phyloP scores from a whole-genome alignment of 1,140 invertebrate species.

The Diorhabda sublineata region DNA sequence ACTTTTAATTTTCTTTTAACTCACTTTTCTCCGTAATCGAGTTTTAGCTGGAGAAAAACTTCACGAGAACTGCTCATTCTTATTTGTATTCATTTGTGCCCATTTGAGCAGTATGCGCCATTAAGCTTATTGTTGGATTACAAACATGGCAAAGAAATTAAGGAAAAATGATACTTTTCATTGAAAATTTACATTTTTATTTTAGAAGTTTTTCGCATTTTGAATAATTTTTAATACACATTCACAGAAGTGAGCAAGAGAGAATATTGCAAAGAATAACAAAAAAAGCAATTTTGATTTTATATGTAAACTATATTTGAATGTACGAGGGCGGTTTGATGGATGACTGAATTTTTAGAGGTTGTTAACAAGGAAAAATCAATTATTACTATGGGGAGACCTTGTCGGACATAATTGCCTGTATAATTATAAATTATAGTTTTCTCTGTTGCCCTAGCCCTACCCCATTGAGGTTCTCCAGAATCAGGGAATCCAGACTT shows the following conservation, averaged over 20 bases:
- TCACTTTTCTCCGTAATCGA: constrained; percentile 25
- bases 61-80: constrained; percentile 21
- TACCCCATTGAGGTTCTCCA: too few species aligned
- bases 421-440: too few species aligned
- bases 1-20: constrained; percentile 29
- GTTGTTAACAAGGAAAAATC: too few species aligned
- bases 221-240: constrained; percentile 3
- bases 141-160: constrained; percentile 16
- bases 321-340: too few species aligned
- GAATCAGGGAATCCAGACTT: too few species aligned
- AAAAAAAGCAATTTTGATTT: too few species aligned
- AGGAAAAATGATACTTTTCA: constrained; percentile 6
- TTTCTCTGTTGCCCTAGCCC: too few species aligned
- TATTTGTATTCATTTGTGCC: constrained; percentile 21
- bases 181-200: constrained; percentile 9
- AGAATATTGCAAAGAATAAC: not conserved
- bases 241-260: not conserved
- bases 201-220: not conserved
- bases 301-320: too few species aligned
- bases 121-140: constrained; percentile 23
- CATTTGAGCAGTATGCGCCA: constrained; percentile 19
- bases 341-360: too few species aligned
- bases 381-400: too few species aligned
- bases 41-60: constrained; percentile 22
- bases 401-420: too few species aligned